Evolutionary conservation across 92 coral and sea anemone genomes (phyloP).

Genomic region (Paragorgia papillata): DNA sequence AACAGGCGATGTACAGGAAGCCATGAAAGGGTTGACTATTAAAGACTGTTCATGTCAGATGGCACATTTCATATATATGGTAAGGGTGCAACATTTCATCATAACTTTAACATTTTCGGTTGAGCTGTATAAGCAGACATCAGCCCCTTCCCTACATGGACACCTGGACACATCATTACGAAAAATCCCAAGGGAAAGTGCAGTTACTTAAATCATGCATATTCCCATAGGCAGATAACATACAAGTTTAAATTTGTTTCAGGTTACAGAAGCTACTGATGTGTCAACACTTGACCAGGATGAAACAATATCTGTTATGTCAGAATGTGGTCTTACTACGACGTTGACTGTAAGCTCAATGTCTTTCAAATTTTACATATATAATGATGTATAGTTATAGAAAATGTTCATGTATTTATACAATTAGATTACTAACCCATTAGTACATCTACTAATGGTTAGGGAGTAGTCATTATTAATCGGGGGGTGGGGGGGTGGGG

Average conservation of each 20-base stretch:
- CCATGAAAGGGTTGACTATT: constrained; percentile 38
- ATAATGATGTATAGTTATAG: not conserved
- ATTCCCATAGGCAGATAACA: too few relatives aligned
- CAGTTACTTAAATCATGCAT: too few relatives aligned
- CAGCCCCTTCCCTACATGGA: not conserved
- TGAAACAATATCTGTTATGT: constrained; percentile 46
- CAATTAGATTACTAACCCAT: not conserved
- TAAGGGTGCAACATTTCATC: constrained; percentile 6
- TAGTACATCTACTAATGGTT: too few relatives aligned
- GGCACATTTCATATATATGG: constrained; percentile 45
- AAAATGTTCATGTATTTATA: not conserved
- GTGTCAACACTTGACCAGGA: constrained; percentile 57
- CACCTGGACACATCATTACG: not conserved
- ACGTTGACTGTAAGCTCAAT: constrained; percentile 53
- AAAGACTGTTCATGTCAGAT: constrained; percentile 45
- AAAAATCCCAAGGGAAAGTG: too few relatives aligned
- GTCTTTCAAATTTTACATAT: not conserved
- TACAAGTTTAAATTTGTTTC: constrained; percentile 18
- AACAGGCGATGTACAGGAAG: constrained; percentile 54
- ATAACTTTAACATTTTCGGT: too few relatives aligned
- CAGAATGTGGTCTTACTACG: constrained; percentile 59
- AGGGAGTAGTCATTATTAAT: too few relatives aligned
- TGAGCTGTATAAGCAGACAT: too few relatives aligned
- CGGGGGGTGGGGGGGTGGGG: too few relatives aligned
- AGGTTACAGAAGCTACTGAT: constrained; percentile 59